phyloP scores from a whole-genome alignment of 2,797 vertebrate species.

The Notamacropus eugenii region DNA sequence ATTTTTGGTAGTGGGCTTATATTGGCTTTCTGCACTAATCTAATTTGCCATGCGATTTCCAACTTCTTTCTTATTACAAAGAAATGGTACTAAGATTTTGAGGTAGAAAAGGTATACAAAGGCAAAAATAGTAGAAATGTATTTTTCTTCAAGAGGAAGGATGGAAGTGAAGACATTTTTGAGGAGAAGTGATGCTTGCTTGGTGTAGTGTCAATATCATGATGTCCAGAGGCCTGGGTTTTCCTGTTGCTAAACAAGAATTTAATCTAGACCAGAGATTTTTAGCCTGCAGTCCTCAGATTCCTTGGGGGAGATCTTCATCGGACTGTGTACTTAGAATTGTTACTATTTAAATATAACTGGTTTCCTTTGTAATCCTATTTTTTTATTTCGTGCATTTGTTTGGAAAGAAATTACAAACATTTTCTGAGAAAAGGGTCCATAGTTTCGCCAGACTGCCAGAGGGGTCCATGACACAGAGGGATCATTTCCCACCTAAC shows the following conservation, averaged over 20 bases:
- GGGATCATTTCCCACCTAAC: background rate
- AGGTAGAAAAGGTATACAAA: background rate
- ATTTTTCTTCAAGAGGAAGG: background rate
- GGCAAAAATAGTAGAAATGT: background rate
- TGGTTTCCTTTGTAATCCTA: background rate
- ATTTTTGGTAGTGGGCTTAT: background rate
- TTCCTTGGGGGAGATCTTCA: background rate
- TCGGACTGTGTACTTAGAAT: background rate
- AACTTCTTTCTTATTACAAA: background rate
- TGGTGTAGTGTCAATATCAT: background rate
- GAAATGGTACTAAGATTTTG: background rate
- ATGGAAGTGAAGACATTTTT: background rate
- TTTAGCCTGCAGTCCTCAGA: background rate
- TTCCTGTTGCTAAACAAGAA: background rate
- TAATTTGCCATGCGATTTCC: background rate
- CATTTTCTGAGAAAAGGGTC: background rate
- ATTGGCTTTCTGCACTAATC: background rate
- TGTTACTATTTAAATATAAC: background rate
- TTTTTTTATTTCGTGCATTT: too few species aligned
- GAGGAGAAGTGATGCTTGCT: background rate
- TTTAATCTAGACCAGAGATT: background rate
- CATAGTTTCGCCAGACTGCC: background rate
- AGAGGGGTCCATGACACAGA: background rate
- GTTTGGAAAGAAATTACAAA: too few species aligned
- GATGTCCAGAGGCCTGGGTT: background rate